Base-by-base conservation (phyloP, 2,888 invertebrate species). In the Aphelenchoides bicaudatus region DNA sequence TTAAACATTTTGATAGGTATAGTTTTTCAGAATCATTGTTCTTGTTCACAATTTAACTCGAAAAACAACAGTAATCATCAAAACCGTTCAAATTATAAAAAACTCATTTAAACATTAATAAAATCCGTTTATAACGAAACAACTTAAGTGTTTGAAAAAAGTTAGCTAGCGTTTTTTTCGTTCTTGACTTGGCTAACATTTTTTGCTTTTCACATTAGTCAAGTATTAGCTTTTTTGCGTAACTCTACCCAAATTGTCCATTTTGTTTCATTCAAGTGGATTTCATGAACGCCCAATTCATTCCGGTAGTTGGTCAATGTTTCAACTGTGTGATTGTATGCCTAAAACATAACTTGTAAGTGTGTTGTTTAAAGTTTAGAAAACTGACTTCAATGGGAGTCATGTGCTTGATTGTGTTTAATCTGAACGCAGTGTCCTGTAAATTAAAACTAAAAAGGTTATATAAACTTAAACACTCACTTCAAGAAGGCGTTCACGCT, bases 281-380 rank as follows among this genome's bases (percentile, higher is more conserved):
- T 68, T 10, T 65, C 62, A 58, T 60, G 25, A 25, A 63, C 55
- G 6, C 76, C 76, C 29, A 76, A 56, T 13, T 65, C 63, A 23
- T 74, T 67, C 47, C 71, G 67, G 61, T 68, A 76, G 6, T 56
- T 34, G 13, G 58, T 58, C 57, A 76, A 53, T 4, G 68, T 67
- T 29, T 64, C 64, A 5, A 70, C 65, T 3, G 77, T 77, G 58
- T 71, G 65, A 37, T 78, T 76, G 63, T 67, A 75, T 4, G 75
- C 76, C 10, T 63, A 60, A 6, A 60, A 34, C 13, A 34, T 16
- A 13, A 34, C 13, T 23, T 16, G 25, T 21, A 5, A 52, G 25
- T n/a, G n/a, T n/a, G n/a, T 5, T 39, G 29, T 48, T 31, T 8
- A 2, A 13, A 39, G 38, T 39, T 37, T 13, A 13, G 13, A 16